Percentiles rank a stretch among this genome's conserved stretches.
phyloP scores from a whole-genome alignment of 2,113 vertebrate species.

The Zosterops borbonicus region DNA sequence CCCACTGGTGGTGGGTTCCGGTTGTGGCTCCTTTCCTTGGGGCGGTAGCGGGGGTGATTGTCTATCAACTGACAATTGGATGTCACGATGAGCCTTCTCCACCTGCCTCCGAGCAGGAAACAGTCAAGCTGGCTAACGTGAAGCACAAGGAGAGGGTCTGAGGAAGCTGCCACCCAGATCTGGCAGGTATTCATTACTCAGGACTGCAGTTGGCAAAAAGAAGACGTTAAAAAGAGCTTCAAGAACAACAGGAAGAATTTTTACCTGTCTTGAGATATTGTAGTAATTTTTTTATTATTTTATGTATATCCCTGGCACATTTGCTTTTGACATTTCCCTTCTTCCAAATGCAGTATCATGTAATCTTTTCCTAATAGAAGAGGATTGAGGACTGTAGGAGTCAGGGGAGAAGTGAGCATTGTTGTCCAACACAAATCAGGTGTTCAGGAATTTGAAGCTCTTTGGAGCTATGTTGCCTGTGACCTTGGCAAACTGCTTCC shows the following conservation, averaged over 20 bases:
- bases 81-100: constrained; percentile 84
- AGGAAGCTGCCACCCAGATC: constrained; percentile 3
- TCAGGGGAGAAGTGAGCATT: neutral
- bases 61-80: constrained; percentile 94
- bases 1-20: constrained; percentile 92
- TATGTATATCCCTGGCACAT: neutral
- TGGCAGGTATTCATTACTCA: constrained; percentile 24
- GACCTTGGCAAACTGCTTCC: neutral
- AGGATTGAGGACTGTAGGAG: neutral
- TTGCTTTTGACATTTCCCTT: constrained; percentile 28
- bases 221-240: constrained; percentile 12
- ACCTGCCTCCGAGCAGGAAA: constrained; percentile 72
- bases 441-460: neutral
- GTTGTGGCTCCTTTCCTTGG: constrained; percentile 89
- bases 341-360: neutral
- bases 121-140: constrained; percentile 82
- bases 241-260: constrained; percentile 11
- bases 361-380: neutral
- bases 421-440: neutral
- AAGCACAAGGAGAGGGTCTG: constrained; percentile 79
- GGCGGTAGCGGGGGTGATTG: constrained; percentile 79
- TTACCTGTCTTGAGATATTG: neutral
- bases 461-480: neutral
- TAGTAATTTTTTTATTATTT: neutral
- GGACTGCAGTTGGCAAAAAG: constrained; percentile 40